Conservation (phyloP, 2,113 vertebrate species). For the Amia ocellicauda region DNA sequence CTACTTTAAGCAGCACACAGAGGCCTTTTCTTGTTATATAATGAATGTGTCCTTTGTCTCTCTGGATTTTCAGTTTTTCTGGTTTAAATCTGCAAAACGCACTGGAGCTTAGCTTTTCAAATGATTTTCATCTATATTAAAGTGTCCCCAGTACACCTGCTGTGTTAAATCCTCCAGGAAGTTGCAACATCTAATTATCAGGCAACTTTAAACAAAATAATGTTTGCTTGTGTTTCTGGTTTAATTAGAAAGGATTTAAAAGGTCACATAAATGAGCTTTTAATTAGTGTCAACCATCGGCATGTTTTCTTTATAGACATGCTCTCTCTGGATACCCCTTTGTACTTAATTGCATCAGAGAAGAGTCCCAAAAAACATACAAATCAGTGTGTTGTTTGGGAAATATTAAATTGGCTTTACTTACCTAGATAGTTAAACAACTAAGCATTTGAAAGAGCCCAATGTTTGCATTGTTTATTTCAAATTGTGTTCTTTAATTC, state of each 20-base stretch:
- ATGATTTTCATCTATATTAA: conserved; percentile 25
- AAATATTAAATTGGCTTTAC: too few species aligned
- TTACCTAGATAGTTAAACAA: too few species aligned
- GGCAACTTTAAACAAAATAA: conserved; percentile 48
- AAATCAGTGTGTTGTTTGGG: conserved; percentile 28
- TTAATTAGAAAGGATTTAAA: conserved; percentile 56
- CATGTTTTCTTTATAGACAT: conserved; percentile 35
- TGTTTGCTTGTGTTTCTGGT: conserved; percentile 40
- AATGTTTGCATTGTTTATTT: too few species aligned
- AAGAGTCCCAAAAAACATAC: conserved; percentile 31
- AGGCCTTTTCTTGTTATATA: too few species aligned
- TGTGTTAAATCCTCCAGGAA: conserved; percentile 39
- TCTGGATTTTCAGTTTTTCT: conserved; percentile 21
- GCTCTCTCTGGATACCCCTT: conserved; percentile 36
- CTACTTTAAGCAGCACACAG: too few species aligned
- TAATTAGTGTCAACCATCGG: conserved; percentile 53
- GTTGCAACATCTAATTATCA: conserved; percentile 52
- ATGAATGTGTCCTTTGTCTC: background rate
- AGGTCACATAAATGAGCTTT: conserved; percentile 56
- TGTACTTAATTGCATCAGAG: conserved; percentile 33
- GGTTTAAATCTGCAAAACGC: conserved; percentile 21
- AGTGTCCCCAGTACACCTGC: conserved; percentile 46
- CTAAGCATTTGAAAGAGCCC: too few species aligned
- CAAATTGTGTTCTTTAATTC: too few species aligned
- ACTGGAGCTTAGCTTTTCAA: conserved; percentile 13